Base-by-base conservation (phyloP, 2,113 vertebrate genomes). In the Deroptyus accipitrinus region DNA sequence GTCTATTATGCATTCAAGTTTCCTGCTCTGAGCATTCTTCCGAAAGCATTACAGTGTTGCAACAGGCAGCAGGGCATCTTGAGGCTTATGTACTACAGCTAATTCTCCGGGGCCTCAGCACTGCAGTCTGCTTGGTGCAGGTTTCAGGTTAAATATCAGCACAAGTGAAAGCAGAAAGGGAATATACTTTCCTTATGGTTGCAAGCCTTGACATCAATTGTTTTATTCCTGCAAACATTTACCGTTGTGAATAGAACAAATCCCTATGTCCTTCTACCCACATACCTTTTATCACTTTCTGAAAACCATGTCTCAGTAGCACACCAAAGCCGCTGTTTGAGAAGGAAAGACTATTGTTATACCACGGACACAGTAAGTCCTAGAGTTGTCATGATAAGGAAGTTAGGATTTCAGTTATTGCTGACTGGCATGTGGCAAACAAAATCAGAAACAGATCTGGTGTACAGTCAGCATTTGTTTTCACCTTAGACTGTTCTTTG, bases 151-250 rank as follows among this genome's bases (percentile, higher is more conserved):
- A 75, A 72, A 54, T 55, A 88, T 37, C 82, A 81, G 8, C 28
- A 6, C 4, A 17, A 68, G 49, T 8, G 27, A 49, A 72, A 88
- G 42, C 83, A 48, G 12, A 89, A 82, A 79, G 31, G 41, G 61
- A 77, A 18, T 48, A 30, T 62, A 14, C 49, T 62, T 72, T 77
- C 48, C 28, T 66, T 6, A 2, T 25, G 30, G 12, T 54, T 84
- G 42, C 52, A 62, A 88, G 61, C 42, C 23, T 86, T 86, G 22
- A 51, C 44, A 68, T 74, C 31, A 80, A 1, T 22, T 73, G 62
- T 51, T 83, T 74, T 37, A 62, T 85, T 83, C 64, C 69, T 76
- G 57, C 75, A 90, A 91, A 90, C 79, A 37, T 91, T 95, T 87
- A 78, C 44, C 46, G 44, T 46, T 76, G 57, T 44, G 55, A 82